Evolutionary conservation across 2,797 vertebrate species (phyloP).

Genomic region (Coregonus suidteri): DNA sequence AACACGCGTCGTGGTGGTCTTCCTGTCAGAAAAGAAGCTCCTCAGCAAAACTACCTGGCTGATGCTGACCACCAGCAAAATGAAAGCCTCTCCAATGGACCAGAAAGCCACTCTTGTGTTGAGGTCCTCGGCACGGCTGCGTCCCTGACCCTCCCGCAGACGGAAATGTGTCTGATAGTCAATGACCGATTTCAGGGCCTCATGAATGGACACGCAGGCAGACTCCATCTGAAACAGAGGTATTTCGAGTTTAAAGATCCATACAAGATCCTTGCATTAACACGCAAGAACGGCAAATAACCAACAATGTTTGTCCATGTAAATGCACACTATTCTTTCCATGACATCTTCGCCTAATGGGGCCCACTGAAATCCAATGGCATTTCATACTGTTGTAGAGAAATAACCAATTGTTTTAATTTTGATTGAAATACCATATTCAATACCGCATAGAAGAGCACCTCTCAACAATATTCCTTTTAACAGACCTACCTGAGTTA

Average conservation of each 20-base stretch:
- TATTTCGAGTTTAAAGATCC: background rate
- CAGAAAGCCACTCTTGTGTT: constrained; percentile 97
- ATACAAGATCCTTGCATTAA: background rate
- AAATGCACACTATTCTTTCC: background rate
- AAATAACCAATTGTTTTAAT: background rate
- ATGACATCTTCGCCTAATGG: background rate
- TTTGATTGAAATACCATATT: background rate
- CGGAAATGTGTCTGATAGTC: constrained; percentile 99
- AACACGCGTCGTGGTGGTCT: constrained; percentile 94
- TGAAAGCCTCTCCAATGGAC: constrained; percentile 96
- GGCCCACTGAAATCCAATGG: background rate
- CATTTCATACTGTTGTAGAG: background rate
- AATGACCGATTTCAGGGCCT: constrained; percentile 95
- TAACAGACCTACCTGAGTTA: constrained; percentile 86
- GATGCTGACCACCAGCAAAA: constrained; percentile 95
- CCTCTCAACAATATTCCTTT: background rate
- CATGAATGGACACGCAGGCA: constrained; percentile 96
- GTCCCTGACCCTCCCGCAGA: constrained; percentile 92
- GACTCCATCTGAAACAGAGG: constrained; percentile 89
- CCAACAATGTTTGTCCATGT: background rate
- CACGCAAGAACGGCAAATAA: background rate
- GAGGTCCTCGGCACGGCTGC: constrained; percentile 95
- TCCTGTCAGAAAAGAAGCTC: constrained; percentile 98
- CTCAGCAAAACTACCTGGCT: constrained; percentile 97
- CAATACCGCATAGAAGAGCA: background rate